These are phyloP conservation scores for Thryonomys swinderianus DNA, from an alignment of 2,113 vertebrate species.

Conservation along the genomic window DNA sequence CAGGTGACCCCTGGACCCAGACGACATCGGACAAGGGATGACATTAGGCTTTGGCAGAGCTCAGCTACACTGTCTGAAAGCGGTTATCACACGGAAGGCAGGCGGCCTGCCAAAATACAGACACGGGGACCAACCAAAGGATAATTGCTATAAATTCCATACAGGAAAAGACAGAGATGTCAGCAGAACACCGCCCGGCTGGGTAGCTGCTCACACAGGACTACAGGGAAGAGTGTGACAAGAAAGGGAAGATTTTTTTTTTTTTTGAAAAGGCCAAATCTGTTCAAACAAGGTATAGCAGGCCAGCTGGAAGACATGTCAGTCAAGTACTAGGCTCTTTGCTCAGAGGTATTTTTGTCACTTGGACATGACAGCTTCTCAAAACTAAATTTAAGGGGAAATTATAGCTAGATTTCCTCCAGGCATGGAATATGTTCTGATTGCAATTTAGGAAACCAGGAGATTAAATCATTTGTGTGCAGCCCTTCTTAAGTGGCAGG, in stretches of 20 bases:
- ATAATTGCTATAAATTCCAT: conserved; percentile 60
- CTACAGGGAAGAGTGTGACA: conserved; percentile 13
- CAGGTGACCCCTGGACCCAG: background rate
- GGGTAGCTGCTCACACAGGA: background rate
- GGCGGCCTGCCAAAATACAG: conserved; percentile 52
- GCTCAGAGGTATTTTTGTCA: conserved; percentile 68
- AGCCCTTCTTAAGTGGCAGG: background rate
- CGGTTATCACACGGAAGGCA: background rate
- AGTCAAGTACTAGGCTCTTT: conserved; percentile 32
- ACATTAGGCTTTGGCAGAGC: conserved; percentile 37
- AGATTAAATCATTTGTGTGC: background rate
- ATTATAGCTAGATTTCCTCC: conserved; percentile 50
- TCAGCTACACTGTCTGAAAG: background rate
- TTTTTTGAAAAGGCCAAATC: conserved; percentile 60
- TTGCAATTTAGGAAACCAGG: background rate
- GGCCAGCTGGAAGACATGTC: conserved; percentile 68
- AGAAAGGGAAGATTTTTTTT: conserved; percentile 56
- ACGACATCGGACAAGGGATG: conserved; percentile 7
- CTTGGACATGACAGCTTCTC: conserved; percentile 49
- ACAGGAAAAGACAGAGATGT: conserved; percentile 65
- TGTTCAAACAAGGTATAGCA: conserved; percentile 64
- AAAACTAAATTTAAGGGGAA: conserved; percentile 59
- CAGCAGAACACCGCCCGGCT: background rate
- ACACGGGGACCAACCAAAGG: conserved; percentile 50
- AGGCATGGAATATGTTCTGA: background rate